Conservation (phyloP, 2,797 vertebrate genomes). For the Simalia tracyae region DNA sequence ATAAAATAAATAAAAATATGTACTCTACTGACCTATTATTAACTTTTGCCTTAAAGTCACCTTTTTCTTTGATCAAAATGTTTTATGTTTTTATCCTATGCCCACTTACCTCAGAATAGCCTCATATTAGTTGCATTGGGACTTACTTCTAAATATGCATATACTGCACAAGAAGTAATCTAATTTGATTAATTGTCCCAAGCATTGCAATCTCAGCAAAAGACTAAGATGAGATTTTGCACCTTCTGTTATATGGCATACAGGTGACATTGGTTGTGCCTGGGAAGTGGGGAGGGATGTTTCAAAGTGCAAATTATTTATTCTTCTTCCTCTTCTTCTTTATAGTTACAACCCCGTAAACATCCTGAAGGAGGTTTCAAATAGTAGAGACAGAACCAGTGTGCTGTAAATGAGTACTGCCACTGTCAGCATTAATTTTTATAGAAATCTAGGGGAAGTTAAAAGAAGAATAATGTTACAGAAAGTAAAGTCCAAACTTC, state of each 20-base stretch:
- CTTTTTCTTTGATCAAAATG: neutral
- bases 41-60: neutral
- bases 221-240: neutral
- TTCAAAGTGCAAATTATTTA: neutral
- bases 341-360: slow-evolving; percentile 41
- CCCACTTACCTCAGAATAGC: neutral
- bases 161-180: neutral
- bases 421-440: slow-evolving; percentile 56
- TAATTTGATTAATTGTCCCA: neutral
- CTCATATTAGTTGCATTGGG: too few species aligned
- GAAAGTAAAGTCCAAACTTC: neutral
- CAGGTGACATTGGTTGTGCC: neutral
- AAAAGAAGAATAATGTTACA: slow-evolving; percentile 25
- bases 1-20: neutral
- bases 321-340: neutral
- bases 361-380: slow-evolving; percentile 46
- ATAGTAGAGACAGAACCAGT: neutral
- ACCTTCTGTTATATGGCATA: neutral
- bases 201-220: neutral
- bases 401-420: slow-evolving; percentile 52
- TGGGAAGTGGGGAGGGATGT: neutral
- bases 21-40: neutral
- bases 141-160: neutral
- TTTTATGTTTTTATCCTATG: neutral
- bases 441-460: slow-evolving; percentile 33